Evolutionary conservation across 2,888 invertebrate genomes (phyloP).

Genomic region (Nomada flava): DNA sequence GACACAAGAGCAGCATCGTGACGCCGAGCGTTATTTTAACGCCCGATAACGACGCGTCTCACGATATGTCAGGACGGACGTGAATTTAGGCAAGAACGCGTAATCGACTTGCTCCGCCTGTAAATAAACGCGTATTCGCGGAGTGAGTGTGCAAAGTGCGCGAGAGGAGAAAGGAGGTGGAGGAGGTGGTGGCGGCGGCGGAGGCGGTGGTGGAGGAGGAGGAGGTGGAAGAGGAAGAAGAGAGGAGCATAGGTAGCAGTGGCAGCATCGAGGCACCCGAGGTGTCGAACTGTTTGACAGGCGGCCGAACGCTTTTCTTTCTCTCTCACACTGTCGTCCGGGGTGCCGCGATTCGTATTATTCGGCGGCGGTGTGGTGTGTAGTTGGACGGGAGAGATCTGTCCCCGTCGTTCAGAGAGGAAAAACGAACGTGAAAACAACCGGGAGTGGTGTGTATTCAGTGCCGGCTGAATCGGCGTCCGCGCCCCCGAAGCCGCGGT

Average conservation of each 20-base stretch:
- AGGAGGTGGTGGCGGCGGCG: constrained; percentile 50
- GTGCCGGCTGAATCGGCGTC: constrained; percentile 70
- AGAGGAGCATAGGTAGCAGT: constrained; percentile 58
- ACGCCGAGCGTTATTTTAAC: constrained; percentile 53
- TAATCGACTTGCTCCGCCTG: constrained; percentile 60
- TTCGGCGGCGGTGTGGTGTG: constrained; percentile 40
- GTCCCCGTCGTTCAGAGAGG: constrained; percentile 36
- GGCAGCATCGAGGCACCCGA: constrained; percentile 61
- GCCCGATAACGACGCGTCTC: constrained; percentile 44
- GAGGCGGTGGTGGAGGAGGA: constrained; percentile 29
- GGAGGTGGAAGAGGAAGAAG: constrained; percentile 49
- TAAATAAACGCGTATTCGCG: constrained; percentile 68
- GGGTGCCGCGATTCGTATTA: constrained; percentile 81
- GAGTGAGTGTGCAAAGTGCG: constrained; percentile 71
- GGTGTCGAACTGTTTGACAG: constrained; percentile 70
- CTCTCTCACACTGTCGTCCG: constrained; percentile 82
- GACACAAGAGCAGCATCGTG: constrained; percentile 26
- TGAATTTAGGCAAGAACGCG: constrained; percentile 55
- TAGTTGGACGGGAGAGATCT: constrained; percentile 33
- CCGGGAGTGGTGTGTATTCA: constrained; percentile 77
- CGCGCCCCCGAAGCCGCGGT: constrained; percentile 59
- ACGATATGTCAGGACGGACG: constrained; percentile 66
- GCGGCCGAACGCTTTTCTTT: constrained; percentile 57
- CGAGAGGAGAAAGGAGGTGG: constrained; percentile 59
- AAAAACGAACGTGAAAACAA: constrained; percentile 64